Conservation (phyloP, 2,113 vertebrate genomes). For the Macrotus californicus region DNA sequence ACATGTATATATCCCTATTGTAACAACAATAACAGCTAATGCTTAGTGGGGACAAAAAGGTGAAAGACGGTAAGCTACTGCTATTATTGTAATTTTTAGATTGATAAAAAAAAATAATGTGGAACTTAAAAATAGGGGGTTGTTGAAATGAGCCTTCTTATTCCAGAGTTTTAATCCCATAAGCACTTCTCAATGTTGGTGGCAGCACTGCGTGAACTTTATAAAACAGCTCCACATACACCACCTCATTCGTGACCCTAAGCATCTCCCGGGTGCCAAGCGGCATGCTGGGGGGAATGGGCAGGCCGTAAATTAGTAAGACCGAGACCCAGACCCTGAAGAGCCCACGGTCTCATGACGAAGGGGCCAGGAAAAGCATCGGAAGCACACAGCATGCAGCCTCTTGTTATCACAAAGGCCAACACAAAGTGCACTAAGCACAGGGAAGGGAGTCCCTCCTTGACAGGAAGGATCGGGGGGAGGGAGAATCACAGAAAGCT, state of each 20-base stretch:
- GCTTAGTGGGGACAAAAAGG: background rate
- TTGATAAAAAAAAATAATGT: background rate
- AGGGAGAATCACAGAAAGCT: background rate
- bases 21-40: background rate
- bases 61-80: background rate
- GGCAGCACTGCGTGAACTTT: background rate
- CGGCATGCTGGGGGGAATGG: background rate
- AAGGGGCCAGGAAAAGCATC: rapidly evolving
- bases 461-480: background rate
- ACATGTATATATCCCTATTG: background rate
- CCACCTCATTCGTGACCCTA: background rate
- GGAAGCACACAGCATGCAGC: rapidly evolving
- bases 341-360: background rate
- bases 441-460: no score
- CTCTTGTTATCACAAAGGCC: background rate
- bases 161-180: background rate
- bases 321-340: background rate
- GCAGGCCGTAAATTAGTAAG: background rate
- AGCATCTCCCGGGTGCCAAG: background rate
- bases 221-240: background rate
- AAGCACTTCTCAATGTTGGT: background rate
- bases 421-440: background rate
- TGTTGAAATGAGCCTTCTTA: background rate
- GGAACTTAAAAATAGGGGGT: background rate
- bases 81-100: background rate